phyloP scores from a whole-genome alignment of 1,140 invertebrate species.

The Drosophila burlai region DNA sequence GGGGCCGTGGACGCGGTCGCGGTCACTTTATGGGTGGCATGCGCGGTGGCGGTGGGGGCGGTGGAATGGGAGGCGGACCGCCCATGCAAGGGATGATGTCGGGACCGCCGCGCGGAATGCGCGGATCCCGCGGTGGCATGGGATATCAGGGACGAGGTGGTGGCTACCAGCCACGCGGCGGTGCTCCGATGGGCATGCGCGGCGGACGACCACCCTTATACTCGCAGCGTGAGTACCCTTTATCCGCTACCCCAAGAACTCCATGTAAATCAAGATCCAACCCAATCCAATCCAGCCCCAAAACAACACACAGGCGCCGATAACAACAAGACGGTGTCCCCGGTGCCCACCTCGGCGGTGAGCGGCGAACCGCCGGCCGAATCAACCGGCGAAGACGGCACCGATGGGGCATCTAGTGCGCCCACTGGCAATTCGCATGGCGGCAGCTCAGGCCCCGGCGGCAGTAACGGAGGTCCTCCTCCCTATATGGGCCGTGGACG shows the following conservation, averaged over 20 bases:
- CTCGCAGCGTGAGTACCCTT: slow-evolving; percentile 70
- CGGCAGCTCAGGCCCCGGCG: slow-evolving; percentile 25
- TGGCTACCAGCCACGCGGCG: slow-evolving; percentile 75
- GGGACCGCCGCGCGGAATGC: slow-evolving; percentile 75
- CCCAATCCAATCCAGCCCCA: slow-evolving; percentile 63
- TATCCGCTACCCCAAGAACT: neutral
- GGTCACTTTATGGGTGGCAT: slow-evolving; percentile 82
- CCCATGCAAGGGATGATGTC: slow-evolving; percentile 79
- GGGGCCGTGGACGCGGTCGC: slow-evolving; percentile 77
- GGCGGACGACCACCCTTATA: slow-evolving; percentile 79
- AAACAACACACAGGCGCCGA: slow-evolving; percentile 84
- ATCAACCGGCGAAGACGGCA: slow-evolving; percentile 35
- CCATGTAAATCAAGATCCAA: slow-evolving; percentile 20
- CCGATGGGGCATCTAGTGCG: slow-evolving; percentile 48
- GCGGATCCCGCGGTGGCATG: slow-evolving; percentile 65
- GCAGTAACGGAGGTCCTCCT: slow-evolving; percentile 64
- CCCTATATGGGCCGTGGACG: slow-evolving; percentile 68
- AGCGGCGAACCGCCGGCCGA: slow-evolving; percentile 47
- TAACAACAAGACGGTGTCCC: slow-evolving; percentile 82
- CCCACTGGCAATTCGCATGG: slow-evolving; percentile 47
- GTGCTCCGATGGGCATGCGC: slow-evolving; percentile 79
- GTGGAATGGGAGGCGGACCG: slow-evolving; percentile 58
- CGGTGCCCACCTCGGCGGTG: slow-evolving; percentile 65
- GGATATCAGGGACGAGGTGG: slow-evolving; percentile 74
- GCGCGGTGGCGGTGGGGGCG: slow-evolving; percentile 68